Evolutionary conservation across 2,888 invertebrate species (phyloP).

Genomic region (Phymatocera aterrima): DNA sequence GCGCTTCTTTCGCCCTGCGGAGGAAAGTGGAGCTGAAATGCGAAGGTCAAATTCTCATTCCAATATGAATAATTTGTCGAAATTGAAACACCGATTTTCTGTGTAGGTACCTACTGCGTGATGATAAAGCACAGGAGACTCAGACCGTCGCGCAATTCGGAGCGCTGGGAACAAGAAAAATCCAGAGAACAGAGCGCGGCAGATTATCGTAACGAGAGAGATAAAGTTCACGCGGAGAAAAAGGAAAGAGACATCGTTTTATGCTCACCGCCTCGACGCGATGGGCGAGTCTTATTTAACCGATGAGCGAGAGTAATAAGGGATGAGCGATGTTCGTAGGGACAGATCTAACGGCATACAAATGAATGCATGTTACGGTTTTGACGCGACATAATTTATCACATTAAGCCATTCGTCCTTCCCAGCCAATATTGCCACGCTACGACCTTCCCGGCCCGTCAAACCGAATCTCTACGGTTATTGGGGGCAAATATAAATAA

Average conservation of each 20-base stretch:
- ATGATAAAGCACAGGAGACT: too few species aligned
- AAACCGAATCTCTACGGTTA: slow-evolving; percentile 43
- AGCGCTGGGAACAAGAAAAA: too few species aligned
- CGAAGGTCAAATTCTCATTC: not conserved
- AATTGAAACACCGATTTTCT: too few species aligned
- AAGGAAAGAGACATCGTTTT: slow-evolving; percentile 33
- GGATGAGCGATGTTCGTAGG: slow-evolving; percentile 72
- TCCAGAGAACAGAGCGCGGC: not conserved
- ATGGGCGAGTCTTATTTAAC: slow-evolving; percentile 19
- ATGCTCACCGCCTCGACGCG: slow-evolving; percentile 41
- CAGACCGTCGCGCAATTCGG: too few species aligned
- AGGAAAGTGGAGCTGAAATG: slow-evolving; percentile 58
- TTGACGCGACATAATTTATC: slow-evolving; percentile 73
- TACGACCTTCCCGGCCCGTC: slow-evolving; percentile 17
- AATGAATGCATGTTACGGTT: slow-evolving; percentile 72
- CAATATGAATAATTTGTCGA: too few species aligned
- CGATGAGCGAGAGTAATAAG: slow-evolving; percentile 46
- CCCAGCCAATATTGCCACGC: not conserved
- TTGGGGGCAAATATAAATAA: slow-evolving; percentile 70
- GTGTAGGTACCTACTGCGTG: too few species aligned
- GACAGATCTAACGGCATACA: slow-evolving; percentile 72
- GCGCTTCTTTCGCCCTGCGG: slow-evolving; percentile 64
- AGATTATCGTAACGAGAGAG: slow-evolving; percentile 4
- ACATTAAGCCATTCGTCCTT: slow-evolving; percentile 41
- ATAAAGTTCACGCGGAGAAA: slow-evolving; percentile 15